Evolutionary conservation across 2,113 vertebrate species (phyloP).

Genomic region (Cephalopholis sonnerati): DNA sequence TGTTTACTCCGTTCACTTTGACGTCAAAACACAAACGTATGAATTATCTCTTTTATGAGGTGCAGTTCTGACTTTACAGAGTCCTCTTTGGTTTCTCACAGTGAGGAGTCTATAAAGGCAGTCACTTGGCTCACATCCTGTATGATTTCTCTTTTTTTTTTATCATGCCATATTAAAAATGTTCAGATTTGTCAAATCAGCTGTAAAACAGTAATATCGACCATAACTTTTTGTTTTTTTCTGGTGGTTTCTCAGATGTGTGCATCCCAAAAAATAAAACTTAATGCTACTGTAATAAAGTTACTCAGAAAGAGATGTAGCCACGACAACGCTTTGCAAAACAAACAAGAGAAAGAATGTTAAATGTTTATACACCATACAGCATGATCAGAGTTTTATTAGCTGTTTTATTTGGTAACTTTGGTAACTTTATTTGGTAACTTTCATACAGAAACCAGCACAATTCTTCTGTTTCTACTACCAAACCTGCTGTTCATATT

Average conservation of each 20-base stretch:
- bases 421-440: too few species aligned
- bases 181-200: conserved; percentile 7
- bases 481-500: background rate
- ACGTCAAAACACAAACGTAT: conserved; percentile 69
- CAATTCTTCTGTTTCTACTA: background rate
- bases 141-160: background rate
- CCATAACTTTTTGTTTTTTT: background rate
- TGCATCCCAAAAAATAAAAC: background rate
- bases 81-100: conserved; percentile 30
- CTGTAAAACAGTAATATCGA: background rate
- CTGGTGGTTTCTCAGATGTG: background rate
- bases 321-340: conserved; percentile 1
- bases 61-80: conserved; percentile 54
- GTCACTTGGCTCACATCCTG: background rate
- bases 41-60: conserved; percentile 74
- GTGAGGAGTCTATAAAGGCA: conserved; percentile 22
- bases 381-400: background rate
- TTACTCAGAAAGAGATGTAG: conserved; percentile 19
- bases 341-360: background rate
- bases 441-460: background rate
- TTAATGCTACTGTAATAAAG: background rate
- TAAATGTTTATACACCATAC: conserved; percentile 6
- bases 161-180: background rate
- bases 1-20: conserved; percentile 62
- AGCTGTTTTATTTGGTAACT: background rate